phyloP scores from a whole-genome alignment of 1,140 invertebrate genomes.

The Caenorhabditis latens region DNA sequence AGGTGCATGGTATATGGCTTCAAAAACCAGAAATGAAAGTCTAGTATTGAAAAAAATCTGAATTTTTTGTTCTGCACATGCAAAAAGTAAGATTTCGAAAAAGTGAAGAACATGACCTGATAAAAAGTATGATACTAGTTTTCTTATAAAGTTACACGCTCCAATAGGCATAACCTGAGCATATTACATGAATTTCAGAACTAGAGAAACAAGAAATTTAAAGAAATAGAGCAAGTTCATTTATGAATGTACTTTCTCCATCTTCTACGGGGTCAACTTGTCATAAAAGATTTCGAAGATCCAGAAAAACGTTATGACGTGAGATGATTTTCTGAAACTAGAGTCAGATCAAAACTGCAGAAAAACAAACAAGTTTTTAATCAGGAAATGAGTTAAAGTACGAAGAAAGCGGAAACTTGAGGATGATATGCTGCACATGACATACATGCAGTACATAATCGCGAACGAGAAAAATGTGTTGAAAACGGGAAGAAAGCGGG shows the following conservation, averaged over 20 bases:
- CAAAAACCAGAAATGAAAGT: neutral
- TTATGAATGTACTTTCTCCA: no score
- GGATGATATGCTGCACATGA: conserved; percentile 45
- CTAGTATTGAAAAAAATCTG: neutral
- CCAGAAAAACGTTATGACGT: conserved; percentile 22
- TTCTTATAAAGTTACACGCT: neutral
- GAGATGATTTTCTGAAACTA: neutral
- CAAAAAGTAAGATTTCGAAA: neutral
- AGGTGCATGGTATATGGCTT: conserved; percentile 6
- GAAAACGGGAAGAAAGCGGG: conserved; percentile 1
- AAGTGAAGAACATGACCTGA: neutral
- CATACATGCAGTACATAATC: conserved; percentile 43
- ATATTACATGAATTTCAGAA: no score
- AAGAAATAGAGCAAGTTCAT: no score
- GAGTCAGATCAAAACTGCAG: conserved; percentile 50
- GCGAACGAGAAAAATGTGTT: conserved; percentile 33
- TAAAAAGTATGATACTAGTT: neutral
- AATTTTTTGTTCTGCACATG: neutral
- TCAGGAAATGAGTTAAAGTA: conserved; percentile 38
- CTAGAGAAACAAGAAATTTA: no score
- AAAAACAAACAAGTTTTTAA: conserved; percentile 43
- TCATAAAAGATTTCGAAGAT: neutral
- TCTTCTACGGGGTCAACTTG: no score
- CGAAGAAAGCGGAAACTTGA: conserved; percentile 20
- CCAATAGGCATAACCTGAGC: neutral